Conservation (phyloP, 2,888 invertebrate species). For the Andrena bicolor region DNA sequence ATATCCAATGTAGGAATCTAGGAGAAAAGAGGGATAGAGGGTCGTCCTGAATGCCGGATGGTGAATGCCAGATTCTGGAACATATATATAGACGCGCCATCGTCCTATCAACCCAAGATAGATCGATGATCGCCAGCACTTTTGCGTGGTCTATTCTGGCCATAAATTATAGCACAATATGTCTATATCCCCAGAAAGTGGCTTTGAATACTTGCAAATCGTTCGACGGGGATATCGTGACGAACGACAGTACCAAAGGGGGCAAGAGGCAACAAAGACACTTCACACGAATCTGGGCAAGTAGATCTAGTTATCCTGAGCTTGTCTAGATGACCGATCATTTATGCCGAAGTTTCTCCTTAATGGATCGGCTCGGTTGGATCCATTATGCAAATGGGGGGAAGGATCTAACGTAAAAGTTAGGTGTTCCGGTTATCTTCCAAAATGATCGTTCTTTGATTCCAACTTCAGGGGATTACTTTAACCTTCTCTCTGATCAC, state of each 20-base stretch:
- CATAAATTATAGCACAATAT: constrained; percentile 73
- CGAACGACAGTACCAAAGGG: constrained; percentile 25
- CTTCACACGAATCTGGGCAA: constrained; percentile 23
- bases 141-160: constrained; percentile 36
- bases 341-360: constrained; percentile 52
- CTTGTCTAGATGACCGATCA: constrained; percentile 49
- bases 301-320: constrained; percentile 31
- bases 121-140: constrained; percentile 61
- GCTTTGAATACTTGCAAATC: constrained; percentile 67
- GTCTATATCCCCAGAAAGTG: constrained; percentile 58
- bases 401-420: constrained; percentile 16
- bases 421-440: constrained; percentile 33
- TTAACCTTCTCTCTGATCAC: background rate
- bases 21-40: constrained; percentile 24
- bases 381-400: constrained; percentile 67
- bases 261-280: constrained; percentile 36
- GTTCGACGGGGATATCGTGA: constrained; percentile 31
- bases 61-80: constrained; percentile 52
- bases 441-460: constrained; percentile 36
- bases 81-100: constrained; percentile 33
- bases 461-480: constrained; percentile 24
- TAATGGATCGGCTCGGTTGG: constrained; percentile 66
- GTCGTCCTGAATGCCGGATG: constrained; percentile 44
- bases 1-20: constrained; percentile 58
- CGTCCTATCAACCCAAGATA: constrained; percentile 50